Base-by-base conservation (phyloP, 2,888 invertebrate genomes). In the Heliconius charithonia region DNA sequence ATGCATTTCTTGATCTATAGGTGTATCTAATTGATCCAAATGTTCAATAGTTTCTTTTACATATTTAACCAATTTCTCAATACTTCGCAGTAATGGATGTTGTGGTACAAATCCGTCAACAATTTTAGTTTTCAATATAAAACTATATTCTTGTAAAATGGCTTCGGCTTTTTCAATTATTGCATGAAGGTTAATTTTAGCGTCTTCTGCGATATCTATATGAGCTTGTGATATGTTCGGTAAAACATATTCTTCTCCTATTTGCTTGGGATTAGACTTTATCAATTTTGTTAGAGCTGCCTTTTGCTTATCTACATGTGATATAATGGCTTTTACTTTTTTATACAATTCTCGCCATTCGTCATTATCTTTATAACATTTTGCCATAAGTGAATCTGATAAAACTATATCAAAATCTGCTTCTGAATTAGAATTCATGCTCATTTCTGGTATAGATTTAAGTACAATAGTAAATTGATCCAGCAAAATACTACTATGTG, bases 381-480 rank as follows among this genome's bases (percentile, higher is more conserved):
- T 86, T 2, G 90, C 87, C 29, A 95, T 88, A 76, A 90, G 89
- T 0, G 94, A 94, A 78, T 92, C 85, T 0, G 92, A 92, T 25
- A 95, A 73, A 4, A 91, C 86, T 7, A 81, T 78, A 81, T 95
- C 95, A 62, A 95, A 95, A 74, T 93, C 85, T 6, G 92, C 91
- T 81, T 91, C 91, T 4, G 83, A 83, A 79, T 87, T 86, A 2
- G 86, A 79, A 63, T 84, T 83, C 0, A 91, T 37, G 4, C 81
- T 85, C 80, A 87, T 86, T 82, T 92, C 92, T 27, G 95, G 95
- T 56, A 90, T 89, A 0, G 93, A 96, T 84, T 96, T 95, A 0
- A 98, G 87, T 29, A 98, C 91, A 2, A 97, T 89, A 78, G 94
- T 90, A 84, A 97, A 96, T 86, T 98, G 98, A 82, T 97, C 96